Evolutionary conservation across 2,888 invertebrate genomes (phyloP), one percentile per base, ranked within the genome.

Genomic region (Lycophotia porphyrea): DNA sequence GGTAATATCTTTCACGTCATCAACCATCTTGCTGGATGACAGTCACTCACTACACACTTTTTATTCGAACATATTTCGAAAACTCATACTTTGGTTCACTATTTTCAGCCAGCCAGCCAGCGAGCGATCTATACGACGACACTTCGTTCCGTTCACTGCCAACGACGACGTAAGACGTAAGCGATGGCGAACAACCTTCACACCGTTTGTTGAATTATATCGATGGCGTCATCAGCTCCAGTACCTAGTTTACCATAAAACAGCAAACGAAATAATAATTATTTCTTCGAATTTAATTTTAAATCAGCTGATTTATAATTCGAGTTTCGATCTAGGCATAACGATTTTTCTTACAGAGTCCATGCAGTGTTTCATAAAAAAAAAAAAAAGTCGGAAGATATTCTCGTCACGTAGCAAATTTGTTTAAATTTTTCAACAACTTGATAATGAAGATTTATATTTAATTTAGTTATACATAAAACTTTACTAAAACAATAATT

Each of bases 1-100:
- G 91, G 93, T 93, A 94, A 95, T 93, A 94, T 96, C 94, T 94
- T 93, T 95, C 95, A 95, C 96, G 95, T 96, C 96, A 96, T 96
- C 96, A 95, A 95, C 96, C 96, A 96, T 96, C 94, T 96, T 96
- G 96, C 95, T 94, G 92, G 94, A 94, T 96, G 95, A 96, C 96
- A 96, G 94, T 94, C 95, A 95, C 95, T 94, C 95, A 95, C 95
- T 94, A 93, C 92, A 92, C 96, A 96, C 95, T 96, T 96, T 94
- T 96, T 96, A 96, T 94, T 95, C 95, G 94, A 95, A 95, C 96
- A 96, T 96, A 95, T 96, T 95, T 96, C 94, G 95, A 96, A 95
- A 96, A 96, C 95, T 96, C 95, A 95, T 95, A 95, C 93, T 96
- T 92, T 95, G 94, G 93, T 96, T 95, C 96, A 96, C 95, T 96